Evolutionary conservation across 2,797 vertebrate species (phyloP).

Genomic region (Apogon hyalosoma): DNA sequence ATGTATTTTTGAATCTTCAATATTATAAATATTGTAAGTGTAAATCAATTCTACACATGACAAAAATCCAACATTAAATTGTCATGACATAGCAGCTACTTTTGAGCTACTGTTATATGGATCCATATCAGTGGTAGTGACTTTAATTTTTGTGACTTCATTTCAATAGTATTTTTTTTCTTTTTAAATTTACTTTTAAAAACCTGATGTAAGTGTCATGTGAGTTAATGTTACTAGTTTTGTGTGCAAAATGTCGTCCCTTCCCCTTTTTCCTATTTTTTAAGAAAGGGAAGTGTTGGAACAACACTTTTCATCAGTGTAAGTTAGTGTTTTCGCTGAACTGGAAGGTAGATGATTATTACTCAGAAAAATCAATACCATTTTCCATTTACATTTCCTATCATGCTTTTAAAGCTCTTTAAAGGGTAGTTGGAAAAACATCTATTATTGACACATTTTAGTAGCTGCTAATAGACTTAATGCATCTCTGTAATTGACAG

Average conservation of each 20-base stretch:
- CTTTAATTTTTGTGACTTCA: too few species aligned
- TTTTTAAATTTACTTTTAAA: too few species aligned
- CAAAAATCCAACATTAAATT: too few species aligned
- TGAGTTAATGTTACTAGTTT: conserved; percentile 5
- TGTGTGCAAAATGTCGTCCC: neutral
- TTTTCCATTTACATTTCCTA: conserved; percentile 14
- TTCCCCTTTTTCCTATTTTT: neutral
- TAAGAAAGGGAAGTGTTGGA: neutral
- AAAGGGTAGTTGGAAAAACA: neutral
- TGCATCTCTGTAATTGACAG: neutral
- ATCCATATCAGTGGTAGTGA: too few species aligned
- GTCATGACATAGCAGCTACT: too few species aligned
- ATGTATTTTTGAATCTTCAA: too few species aligned
- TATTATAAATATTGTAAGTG: too few species aligned
- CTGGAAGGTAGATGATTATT: conserved; percentile 19
- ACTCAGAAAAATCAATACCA: conserved; percentile 1
- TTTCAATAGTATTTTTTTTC: too few species aligned
- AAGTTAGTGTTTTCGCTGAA: conserved; percentile 14
- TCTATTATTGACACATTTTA: neutral
- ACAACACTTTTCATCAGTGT: neutral
- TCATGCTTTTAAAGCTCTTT: neutral
- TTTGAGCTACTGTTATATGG: too few species aligned
- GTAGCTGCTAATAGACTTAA: too few species aligned
- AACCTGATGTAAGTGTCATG: neutral
- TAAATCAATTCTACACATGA: too few species aligned